Evolutionary conservation across 2,888 invertebrate genomes (phyloP), one percentile per base, ranked within the genome.

Genomic region (Tanypteryx hageni): DNA sequence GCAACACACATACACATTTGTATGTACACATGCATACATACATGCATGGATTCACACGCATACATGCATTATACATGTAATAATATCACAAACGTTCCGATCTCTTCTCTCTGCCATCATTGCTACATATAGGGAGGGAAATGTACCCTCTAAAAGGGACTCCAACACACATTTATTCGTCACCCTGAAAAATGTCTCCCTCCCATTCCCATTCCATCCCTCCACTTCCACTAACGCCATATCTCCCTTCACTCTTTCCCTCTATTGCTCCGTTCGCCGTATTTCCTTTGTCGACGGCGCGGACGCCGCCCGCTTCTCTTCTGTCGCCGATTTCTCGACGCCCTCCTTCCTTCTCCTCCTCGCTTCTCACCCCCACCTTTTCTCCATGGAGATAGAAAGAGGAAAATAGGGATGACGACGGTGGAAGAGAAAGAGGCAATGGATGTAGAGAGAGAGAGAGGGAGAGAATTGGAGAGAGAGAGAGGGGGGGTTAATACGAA

Each of bases 261-360:
- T 83, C 83, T 56, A 22, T 31, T 61, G n/a, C 61, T 86, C 86
- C 86, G 61, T 86, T 83, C 57, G 56, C 86, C 86, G 59, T 86
- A 59, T 86, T 27, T 61, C 86, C 86, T 86, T 86, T 86, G 86
- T 86, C 61, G 61, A 27, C n/a, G 85, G 27, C 86, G 27, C 61
- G 59, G 61, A 82, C 61, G 59, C 61, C 56, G 18, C 56, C 18
- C 82, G 82, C 44, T 18, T 82, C 82, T 82, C 22, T 64, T 64
- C 59, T 86, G 86, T 86, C 61, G 86, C 86, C 86, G 86, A 86
- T 86, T 86, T 86, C 61, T 44, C 83, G 83, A 11, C 83, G 83
- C n/a, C 5, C 44, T 44, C 68, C 68, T 68, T n/a, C 59, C 61
- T 16, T 61, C 61, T 14, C 57, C 85, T 2, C 58, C 59, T 27